phyloP scores from a whole-genome alignment of 2,888 invertebrate genomes.

The Trissolcus japonicus region DNA sequence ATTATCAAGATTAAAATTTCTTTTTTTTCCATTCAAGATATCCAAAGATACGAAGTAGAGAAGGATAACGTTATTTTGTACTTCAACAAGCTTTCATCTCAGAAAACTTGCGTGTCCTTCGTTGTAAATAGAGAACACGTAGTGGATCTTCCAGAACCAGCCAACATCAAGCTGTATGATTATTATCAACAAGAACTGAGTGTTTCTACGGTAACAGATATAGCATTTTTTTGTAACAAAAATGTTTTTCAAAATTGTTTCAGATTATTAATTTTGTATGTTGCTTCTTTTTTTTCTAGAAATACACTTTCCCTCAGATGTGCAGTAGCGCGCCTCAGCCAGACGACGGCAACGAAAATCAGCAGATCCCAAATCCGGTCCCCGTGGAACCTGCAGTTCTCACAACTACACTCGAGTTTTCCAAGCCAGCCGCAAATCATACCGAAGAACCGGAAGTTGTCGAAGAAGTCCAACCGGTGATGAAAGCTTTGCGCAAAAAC shows the following conservation, averaged over 20 bases:
- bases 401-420: conserved; percentile 3
- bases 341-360: conserved; percentile 53
- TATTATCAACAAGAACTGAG: conserved; percentile 81
- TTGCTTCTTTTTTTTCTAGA: conserved; percentile 61
- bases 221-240: not conserved
- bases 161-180: conserved; percentile 80
- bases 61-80: conserved; percentile 77
- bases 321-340: conserved; percentile 65
- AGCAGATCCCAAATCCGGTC: conserved; percentile 57
- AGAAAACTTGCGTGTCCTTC: conserved; percentile 77
- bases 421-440: not conserved
- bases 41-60: conserved; percentile 78
- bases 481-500: conserved; percentile 46
- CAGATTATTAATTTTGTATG: not conserved
- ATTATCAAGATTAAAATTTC: not conserved
- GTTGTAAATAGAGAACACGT: conserved; percentile 76
- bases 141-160: conserved; percentile 78
- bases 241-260: not conserved
- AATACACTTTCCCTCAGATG: conserved; percentile 67
- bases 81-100: conserved; percentile 77
- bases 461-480: conserved; percentile 38
- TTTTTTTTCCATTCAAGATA: conserved; percentile 66
- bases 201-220: conserved; percentile 77
- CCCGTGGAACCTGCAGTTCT: conserved; percentile 51
- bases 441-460: conserved; percentile 23